These are phyloP conservation scores for Drosophila tripunctata DNA, from an alignment of 2,888 invertebrate species.

Conservation along the genomic window DNA sequence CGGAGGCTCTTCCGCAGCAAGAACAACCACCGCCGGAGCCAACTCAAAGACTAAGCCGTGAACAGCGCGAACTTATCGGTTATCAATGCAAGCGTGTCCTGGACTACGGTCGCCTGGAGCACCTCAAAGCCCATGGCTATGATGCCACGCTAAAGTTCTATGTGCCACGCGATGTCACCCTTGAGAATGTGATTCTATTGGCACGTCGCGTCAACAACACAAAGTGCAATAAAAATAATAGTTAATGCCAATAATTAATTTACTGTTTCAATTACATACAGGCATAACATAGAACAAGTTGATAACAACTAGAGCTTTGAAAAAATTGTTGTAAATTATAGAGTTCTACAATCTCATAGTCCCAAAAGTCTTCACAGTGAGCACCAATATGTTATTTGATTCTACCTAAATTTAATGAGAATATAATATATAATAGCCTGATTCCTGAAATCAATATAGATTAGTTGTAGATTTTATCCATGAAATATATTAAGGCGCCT, in stretches of 20 bases:
- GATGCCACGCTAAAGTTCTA: constrained; percentile 88
- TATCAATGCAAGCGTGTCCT: constrained; percentile 90
- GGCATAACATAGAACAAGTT: background rate
- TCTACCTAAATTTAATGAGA: too few relatives aligned
- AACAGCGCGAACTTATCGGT: constrained; percentile 87
- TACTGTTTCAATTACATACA: background rate
- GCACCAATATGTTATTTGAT: too few relatives aligned
- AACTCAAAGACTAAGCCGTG: constrained; percentile 71
- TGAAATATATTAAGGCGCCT: too few relatives aligned
- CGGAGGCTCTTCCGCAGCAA: constrained; percentile 34
- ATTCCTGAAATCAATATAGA: too few relatives aligned
- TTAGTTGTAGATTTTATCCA: too few relatives aligned
- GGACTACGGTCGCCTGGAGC: constrained; percentile 90
- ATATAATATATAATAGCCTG: too few relatives aligned
- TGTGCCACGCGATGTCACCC: constrained; percentile 87
- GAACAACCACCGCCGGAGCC: constrained; percentile 32
- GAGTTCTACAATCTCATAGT: too few relatives aligned
- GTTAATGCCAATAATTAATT: background rate
- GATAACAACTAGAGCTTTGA: too few relatives aligned
- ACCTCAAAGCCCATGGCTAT: constrained; percentile 87
- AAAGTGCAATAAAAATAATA: constrained; percentile 38
- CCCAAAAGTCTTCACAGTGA: too few relatives aligned
- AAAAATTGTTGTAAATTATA: too few relatives aligned
- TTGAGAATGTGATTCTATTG: constrained; percentile 92
- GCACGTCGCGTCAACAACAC: constrained; percentile 73